Evolutionary conservation across 2,113 vertebrate genomes (phyloP).

Genomic region (Halichoerus grypus): DNA sequence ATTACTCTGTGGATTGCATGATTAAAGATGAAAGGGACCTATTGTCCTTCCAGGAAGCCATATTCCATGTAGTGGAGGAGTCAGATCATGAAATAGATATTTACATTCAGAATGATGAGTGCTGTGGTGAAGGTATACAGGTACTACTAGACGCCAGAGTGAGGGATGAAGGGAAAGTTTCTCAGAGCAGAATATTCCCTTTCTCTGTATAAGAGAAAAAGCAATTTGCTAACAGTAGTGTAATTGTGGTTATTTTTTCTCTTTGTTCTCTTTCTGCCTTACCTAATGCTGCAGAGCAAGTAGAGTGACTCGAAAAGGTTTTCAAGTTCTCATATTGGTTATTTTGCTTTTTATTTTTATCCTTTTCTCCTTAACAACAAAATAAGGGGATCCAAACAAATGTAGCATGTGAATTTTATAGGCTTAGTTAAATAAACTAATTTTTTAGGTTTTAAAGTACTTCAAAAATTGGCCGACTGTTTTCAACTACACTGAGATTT

Average conservation of each 20-base stretch:
- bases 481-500: slow-evolving; percentile 55
- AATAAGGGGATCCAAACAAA: slow-evolving; percentile 14
- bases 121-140: not conserved
- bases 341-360: slow-evolving; percentile 47
- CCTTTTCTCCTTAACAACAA: slow-evolving; percentile 24
- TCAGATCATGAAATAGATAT: not conserved
- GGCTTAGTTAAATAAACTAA: not conserved
- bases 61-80: not conserved
- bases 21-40: not conserved
- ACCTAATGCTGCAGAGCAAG: not conserved
- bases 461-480: slow-evolving; percentile 32
- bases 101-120: not conserved
- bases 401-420: not conserved
- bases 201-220: not conserved
- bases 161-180: not conserved
- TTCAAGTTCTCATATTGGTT: not conserved
- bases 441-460: slow-evolving; percentile 21
- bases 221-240: not conserved
- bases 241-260: not conserved
- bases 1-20: slow-evolving; percentile 7
- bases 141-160: not conserved
- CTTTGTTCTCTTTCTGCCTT: not conserved
- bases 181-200: not conserved
- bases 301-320: not conserved
- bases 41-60: not conserved